Evolutionary conservation across 2,113 vertebrate species (phyloP).

Genomic region (Phalacrocorax carbo): DNA sequence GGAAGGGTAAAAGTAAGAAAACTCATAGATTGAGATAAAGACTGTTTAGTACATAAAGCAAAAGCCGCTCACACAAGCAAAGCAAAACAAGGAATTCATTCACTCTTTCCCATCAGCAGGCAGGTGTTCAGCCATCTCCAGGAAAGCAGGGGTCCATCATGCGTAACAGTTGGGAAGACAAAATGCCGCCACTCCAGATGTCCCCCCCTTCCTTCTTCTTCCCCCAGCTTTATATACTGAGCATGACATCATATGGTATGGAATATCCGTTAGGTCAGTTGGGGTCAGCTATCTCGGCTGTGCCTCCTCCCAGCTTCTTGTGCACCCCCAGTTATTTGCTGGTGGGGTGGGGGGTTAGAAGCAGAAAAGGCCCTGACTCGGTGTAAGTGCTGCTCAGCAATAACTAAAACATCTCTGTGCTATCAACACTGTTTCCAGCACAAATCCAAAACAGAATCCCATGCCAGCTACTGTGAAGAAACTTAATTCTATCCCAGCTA

Average conservation of each 20-base stretch:
- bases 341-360: not conserved
- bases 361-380: not conserved
- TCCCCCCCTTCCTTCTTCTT: not conserved
- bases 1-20: too few species aligned
- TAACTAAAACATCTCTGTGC: not conserved
- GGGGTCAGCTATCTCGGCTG: not conserved
- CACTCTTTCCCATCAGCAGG: too few species aligned
- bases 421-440: too few species aligned
- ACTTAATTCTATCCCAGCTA: not conserved
- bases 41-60: too few species aligned
- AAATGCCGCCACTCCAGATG: too few species aligned
- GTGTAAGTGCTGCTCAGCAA: not conserved
- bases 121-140: too few species aligned
- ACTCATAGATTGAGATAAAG: too few species aligned
- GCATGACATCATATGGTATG: not conserved
- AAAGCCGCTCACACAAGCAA: too few species aligned
- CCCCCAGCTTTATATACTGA: not conserved
- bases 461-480: not conserved
- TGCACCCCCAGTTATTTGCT: accelerated
- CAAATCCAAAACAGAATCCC: not conserved
- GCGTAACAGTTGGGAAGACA: too few species aligned
- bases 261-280: not conserved
- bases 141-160: too few species aligned
- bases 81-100: too few species aligned
- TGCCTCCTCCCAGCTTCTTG: not conserved